Conservation (phyloP, 2,888 invertebrate genomes). For the Polymixis lichenea region DNA sequence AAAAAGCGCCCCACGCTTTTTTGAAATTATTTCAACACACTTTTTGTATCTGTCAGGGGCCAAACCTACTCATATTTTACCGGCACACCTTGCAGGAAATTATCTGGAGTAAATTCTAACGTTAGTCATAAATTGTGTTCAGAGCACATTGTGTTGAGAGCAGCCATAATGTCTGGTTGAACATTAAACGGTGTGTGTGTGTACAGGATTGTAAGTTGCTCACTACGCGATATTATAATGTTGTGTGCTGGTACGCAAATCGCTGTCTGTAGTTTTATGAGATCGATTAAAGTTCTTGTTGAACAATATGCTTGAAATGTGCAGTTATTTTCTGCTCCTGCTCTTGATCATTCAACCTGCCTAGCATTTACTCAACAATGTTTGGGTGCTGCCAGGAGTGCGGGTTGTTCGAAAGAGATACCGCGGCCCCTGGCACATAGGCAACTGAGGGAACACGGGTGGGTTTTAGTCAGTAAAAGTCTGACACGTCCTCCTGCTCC, state of each 20-base stretch:
- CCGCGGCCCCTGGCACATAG: too few relatives aligned
- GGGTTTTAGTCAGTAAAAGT: too few relatives aligned
- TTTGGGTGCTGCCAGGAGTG: too few relatives aligned
- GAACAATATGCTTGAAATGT: slow-evolving; percentile 2
- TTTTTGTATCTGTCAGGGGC: neutral
- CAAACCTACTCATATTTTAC: slow-evolving; percentile 25
- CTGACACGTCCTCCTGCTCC: too few relatives aligned
- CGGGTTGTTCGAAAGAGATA: too few relatives aligned
- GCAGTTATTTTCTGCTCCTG: neutral
- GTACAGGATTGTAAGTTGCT: neutral
- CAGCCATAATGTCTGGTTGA: slow-evolving; percentile 18
- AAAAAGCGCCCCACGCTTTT: too few relatives aligned
- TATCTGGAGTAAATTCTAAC: slow-evolving; percentile 23
- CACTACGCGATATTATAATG: slow-evolving; percentile 10
- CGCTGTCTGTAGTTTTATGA: neutral
- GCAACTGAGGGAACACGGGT: too few relatives aligned
- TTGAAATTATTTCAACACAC: neutral
- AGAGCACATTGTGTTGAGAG: slow-evolving; percentile 14
- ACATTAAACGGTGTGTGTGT: slow-evolving; percentile 21
- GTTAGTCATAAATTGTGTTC: slow-evolving; percentile 39
- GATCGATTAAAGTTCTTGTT: neutral
- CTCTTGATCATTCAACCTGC: too few relatives aligned
- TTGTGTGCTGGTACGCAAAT: neutral
- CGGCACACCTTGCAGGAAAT: slow-evolving; percentile 32
- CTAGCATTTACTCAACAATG: too few relatives aligned